Conservation (phyloP, 1,140 invertebrate genomes). For the Brachionus paranguensis region DNA sequence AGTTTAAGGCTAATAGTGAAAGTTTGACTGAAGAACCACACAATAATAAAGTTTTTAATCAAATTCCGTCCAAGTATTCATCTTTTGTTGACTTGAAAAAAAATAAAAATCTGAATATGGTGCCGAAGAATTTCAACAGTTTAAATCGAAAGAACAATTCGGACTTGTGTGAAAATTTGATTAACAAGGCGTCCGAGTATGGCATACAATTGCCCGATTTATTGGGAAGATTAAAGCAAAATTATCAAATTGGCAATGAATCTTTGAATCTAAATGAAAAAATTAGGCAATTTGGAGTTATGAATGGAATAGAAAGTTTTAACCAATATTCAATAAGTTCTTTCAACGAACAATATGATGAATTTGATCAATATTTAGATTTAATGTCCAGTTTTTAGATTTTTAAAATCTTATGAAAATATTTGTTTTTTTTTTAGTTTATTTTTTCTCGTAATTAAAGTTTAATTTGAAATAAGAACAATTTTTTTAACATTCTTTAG, state of each 20-base stretch:
- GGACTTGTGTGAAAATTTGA: not conserved
- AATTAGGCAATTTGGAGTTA: not conserved
- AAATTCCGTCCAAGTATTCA: slow-evolving; percentile 17
- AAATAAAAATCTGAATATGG: not conserved
- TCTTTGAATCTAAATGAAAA: not conserved
- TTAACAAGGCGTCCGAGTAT: not conserved
- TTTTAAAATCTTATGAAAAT: not conserved
- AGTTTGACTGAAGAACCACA: not conserved
- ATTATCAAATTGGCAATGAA: not conserved
- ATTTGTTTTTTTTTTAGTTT: not conserved
- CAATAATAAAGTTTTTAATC: not conserved
- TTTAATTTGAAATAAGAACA: not conserved
- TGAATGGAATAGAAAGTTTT: not conserved
- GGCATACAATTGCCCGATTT: not conserved
- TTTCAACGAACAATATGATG: not conserved
- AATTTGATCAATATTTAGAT: not conserved
- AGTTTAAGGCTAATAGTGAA: not conserved
- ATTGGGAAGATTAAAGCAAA: not conserved
- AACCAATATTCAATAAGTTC: not conserved
- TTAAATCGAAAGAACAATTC: not conserved
- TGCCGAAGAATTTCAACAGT: not conserved
- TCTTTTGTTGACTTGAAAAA: slow-evolving; percentile 9
- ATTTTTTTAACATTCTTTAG: not conserved
- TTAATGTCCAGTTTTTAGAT: not conserved
- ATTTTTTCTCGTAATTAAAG: not conserved